Evolutionary conservation across 1,140 invertebrate species (phyloP), one percentile per base, ranked within the genome.

Genomic region (Physella acuta): DNA sequence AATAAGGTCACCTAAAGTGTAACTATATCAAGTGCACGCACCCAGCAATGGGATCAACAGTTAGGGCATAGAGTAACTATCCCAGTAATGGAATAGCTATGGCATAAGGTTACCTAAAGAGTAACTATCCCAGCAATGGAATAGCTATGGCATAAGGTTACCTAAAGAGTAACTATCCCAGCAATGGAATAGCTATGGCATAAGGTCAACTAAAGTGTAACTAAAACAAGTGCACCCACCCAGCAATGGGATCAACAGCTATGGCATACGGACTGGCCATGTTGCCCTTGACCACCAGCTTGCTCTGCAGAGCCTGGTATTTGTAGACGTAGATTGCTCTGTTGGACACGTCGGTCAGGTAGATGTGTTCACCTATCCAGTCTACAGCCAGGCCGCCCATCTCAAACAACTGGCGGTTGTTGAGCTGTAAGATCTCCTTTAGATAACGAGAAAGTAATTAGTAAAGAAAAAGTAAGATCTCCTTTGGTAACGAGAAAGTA

Each of bases 351-450:
- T 99, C 97, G 0, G 93, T 94, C 51, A 98, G 94, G 84, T 99
- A 99, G 4, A 99, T 87, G 81, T 97, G 97, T 75, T 97, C 92
- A 0, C 93, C 93, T 11, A 99, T 90, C 94, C 97, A 99, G 86
- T 99, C 97, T 5, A 99, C 90, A 0, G 96, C 95, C n/a, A 99
- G 84, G 3, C 93, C 91, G 0, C 92, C 90, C 0, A 95, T 95
- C n/a, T 80, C 74, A 70, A 73, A 76, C 51, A 39, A 44, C 44
- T 31, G 52, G 14, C n/a, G 65, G 56, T 51, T 49, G 51, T 30
- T 34, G 14, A 58, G 51, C 44, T 30, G 34, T 2, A 67, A 30
- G 49, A 44, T 51, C 49, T 33, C 59, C 68, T 61, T 52, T 37
- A 8, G 5, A 56, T 2, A 34, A n/a, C n/a, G n/a, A n/a, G n/a